Evolutionary conservation across 1,140 invertebrate genomes (phyloP).

Genomic region (Subanguina moxae): DNA sequence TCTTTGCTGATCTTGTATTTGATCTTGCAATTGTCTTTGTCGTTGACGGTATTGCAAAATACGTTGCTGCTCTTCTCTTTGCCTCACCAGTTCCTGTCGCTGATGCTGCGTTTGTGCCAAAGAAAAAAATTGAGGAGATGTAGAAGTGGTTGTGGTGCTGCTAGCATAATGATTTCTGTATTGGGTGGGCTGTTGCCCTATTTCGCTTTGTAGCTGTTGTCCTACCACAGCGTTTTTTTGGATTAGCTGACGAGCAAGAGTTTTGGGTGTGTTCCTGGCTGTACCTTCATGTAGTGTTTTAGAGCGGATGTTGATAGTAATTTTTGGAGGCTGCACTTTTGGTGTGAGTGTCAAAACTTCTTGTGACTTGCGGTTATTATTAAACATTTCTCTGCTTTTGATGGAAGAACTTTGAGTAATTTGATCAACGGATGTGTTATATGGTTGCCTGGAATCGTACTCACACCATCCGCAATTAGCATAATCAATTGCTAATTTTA

Average conservation of each 20-base stretch:
- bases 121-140: background rate
- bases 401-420: too few species aligned
- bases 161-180: background rate
- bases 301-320: background rate
- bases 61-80: background rate
- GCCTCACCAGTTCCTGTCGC: background rate
- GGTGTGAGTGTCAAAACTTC: background rate
- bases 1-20: constrained; percentile 10
- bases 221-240: background rate
- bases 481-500: constrained; percentile 6
- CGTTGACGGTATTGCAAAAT: background rate
- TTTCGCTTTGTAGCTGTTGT: background rate
- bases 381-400: too few species aligned
- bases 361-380: too few species aligned
- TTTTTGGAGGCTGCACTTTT: constrained; percentile 4
- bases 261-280: background rate
- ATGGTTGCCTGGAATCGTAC: constrained; percentile 6
- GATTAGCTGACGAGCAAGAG: background rate
- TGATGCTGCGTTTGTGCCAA: background rate
- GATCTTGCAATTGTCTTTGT: background rate
- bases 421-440: background rate
- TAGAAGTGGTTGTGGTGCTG: background rate
- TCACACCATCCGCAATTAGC: constrained; percentile 14
- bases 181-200: background rate
- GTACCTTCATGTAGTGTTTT: too few species aligned